A percentile compares a stretch with the other conserved stretches of the same genome.
phyloP scores from a whole-genome alignment of 2,888 invertebrate species.

The Drosophila neoperkinsi region DNA sequence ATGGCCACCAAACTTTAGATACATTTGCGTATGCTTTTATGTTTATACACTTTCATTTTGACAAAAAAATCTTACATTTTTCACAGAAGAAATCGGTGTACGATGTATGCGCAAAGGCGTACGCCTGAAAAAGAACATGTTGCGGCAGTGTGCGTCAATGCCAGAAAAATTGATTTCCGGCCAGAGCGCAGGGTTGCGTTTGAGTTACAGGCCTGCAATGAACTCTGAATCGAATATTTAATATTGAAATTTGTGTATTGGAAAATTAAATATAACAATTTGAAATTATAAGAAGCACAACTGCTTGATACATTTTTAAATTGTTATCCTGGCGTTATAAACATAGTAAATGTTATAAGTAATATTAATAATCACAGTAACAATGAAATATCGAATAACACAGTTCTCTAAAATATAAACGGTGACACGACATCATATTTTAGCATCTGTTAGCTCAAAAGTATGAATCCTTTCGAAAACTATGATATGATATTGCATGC shows the following conservation, averaged over 20 bases:
- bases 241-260: background rate
- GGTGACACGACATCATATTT: background rate
- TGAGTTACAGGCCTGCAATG: conserved; percentile 45
- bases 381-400: background rate
- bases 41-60: conserved; percentile 52
- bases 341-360: background rate
- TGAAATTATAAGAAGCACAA: background rate
- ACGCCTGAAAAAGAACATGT: conserved; percentile 85
- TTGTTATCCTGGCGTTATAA: background rate
- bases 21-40: conserved; percentile 29
- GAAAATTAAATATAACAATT: background rate
- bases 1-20: conserved; percentile 11
- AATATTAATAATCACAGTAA: background rate
- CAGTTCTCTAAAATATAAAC: background rate
- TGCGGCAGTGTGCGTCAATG: conserved; percentile 71
- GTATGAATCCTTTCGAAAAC: background rate
- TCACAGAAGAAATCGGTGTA: conserved; percentile 79
- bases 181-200: conserved; percentile 51
- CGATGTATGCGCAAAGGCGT: conserved; percentile 85
- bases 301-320: background rate
- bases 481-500: background rate
- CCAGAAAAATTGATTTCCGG: conserved; percentile 59
- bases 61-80: conserved; percentile 82
- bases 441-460: background rate
- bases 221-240: conserved; percentile 28